A percentile compares a stretch with the other conserved stretches of the same genome.
These are phyloP conservation scores for Cotesia typhae DNA, from an alignment of 1,140 invertebrate species.

Conservation along the genomic window DNA sequence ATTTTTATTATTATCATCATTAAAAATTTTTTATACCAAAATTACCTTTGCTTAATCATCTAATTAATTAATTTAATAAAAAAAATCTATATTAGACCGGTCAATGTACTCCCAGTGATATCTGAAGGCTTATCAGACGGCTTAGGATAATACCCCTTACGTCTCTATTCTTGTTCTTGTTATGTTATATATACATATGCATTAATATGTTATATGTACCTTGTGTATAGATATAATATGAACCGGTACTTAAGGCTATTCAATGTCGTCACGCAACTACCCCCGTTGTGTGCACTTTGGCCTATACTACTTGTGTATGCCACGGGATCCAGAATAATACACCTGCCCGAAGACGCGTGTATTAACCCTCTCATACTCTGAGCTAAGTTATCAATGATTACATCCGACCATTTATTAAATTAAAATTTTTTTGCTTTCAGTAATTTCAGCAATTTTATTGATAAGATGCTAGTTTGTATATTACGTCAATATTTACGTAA, in stretches of 20 bases:
- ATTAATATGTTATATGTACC: not conserved
- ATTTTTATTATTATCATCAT: too few species aligned
- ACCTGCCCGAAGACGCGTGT: not conserved
- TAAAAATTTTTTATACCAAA: too few species aligned
- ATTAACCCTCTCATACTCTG: not conserved
- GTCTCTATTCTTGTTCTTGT: too few species aligned
- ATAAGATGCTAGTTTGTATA: too few species aligned
- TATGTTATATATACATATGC: too few species aligned
- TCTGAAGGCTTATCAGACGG: too few species aligned
- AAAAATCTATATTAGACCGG: too few species aligned
- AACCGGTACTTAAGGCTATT: not conserved
- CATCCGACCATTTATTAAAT: conserved; percentile 4
- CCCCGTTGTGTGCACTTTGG: conserved; percentile 11
- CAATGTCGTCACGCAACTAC: conserved; percentile 29
- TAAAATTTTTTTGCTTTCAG: not conserved
- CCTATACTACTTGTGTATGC: not conserved
- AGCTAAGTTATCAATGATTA: conserved; percentile 14
- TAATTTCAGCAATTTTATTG: not conserved
- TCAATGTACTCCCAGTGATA: too few species aligned
- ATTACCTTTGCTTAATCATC: too few species aligned
- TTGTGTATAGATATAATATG: not conserved
- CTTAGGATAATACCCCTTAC: too few species aligned
- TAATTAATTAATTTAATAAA: too few species aligned
- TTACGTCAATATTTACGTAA: too few species aligned
- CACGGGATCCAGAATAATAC: conserved; percentile 6